Evolutionary conservation across 1,140 invertebrate genomes (phyloP), one percentile per base, ranked within the genome.

Genomic region (Yoshiicerus persimilis): DNA sequence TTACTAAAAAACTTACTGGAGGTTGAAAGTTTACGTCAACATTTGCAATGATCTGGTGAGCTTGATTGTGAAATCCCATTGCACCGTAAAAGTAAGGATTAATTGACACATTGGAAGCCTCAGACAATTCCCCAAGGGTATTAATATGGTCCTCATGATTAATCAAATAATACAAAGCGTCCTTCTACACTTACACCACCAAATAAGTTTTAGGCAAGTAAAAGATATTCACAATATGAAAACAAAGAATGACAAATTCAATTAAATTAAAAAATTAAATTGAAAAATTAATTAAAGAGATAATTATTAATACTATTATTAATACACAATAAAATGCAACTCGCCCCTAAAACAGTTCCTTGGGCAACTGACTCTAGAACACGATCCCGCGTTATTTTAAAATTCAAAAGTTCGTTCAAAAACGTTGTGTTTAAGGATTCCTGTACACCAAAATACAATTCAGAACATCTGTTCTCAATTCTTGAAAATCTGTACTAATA

Each of bases 1-100:
- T 39, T 39, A 39, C 38, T 39, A 8, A n/a, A n/a, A 16, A 23
- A 66, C 89, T 86, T 90, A 89, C 90, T 91, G 16, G n/a, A 8
- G 39, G 23, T n/a, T n/a, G 27, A 2, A 4, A 25, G 8, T 25
- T 13, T 3, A 27, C 27, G 13, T 75, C 66, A 16, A 75, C 30
- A 30, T 32, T 30, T 2, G 84, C 39, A 6, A 85, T 30, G 25
- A 85, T 47, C 34, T 10, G 20, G 25, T 85, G 84, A 10, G 27
- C 84, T 9, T 85, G 23, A n/a, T 85, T 85, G 23, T 85, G 84
- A 25, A 30, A 85, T 16, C 84, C 84, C 27, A 20, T 6, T 20
- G 30, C n/a, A 30, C 84, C 84, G n/a, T 85, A 85, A 25, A 27
- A 56, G 10, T 32, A 13, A 27, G 23, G 39, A 62, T 85, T 56